Evolutionary conservation across 2,113 vertebrate species (phyloP).

Genomic region (Melanostigma gelatinosum): DNA sequence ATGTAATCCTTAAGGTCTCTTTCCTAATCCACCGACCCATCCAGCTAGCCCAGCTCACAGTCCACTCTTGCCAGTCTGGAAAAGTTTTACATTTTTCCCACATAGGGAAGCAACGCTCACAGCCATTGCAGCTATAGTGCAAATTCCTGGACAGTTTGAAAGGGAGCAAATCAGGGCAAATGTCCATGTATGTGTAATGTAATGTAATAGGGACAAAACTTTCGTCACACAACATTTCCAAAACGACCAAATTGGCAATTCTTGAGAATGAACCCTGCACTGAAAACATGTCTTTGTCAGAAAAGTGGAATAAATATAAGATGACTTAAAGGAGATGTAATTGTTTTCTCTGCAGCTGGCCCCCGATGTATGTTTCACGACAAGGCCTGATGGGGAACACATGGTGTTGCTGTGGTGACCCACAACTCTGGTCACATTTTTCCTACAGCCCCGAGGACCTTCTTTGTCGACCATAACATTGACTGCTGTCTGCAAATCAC

Average conservation of each 20-base stretch:
- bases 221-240: background rate
- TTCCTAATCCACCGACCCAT: background rate
- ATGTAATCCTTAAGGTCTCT: slow-evolving; percentile 51
- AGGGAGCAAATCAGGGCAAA: slow-evolving; percentile 34
- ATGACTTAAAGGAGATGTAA: slow-evolving; percentile 42
- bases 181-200: slow-evolving; percentile 29
- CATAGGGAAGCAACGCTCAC: slow-evolving; percentile 28
- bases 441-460: slow-evolving; percentile 33
- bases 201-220: no score
- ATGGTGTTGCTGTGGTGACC: slow-evolving; percentile 57
- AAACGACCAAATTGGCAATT: background rate
- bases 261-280: slow-evolving; percentile 1
- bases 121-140: slow-evolving; percentile 56
- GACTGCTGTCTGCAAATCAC: slow-evolving; percentile 37
- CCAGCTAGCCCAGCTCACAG: slow-evolving; percentile 33
- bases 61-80: slow-evolving; percentile 45
- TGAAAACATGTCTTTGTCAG: slow-evolving; percentile 40
- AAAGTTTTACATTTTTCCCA: slow-evolving; percentile 60
- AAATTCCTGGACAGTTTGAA: slow-evolving; percentile 45
- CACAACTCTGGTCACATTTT: slow-evolving; percentile 49
- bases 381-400: slow-evolving; percentile 73
- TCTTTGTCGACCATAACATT: slow-evolving; percentile 29
- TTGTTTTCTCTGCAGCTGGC: slow-evolving; percentile 57
- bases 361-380: slow-evolving; percentile 54
- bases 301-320: slow-evolving; percentile 41